Evolutionary conservation across 2,797 vertebrate genomes (phyloP).

Genomic region (Sebastes hubbsi): DNA sequence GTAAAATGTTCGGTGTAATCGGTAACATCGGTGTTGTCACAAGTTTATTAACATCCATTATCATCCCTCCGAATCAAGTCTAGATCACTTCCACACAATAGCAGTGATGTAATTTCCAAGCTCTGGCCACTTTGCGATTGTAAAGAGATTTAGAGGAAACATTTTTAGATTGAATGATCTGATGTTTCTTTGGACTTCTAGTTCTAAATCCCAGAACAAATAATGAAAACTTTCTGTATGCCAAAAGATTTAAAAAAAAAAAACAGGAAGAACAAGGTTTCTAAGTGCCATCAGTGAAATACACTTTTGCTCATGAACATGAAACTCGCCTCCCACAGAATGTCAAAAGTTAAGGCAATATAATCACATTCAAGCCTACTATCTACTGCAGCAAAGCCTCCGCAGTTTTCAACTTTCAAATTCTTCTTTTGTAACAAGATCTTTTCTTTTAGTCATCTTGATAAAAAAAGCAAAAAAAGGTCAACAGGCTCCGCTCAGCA

Average conservation of each 20-base stretch:
- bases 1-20: too few relatives aligned
- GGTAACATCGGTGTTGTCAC: too few relatives aligned
- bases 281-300: not conserved
- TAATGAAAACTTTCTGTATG: not conserved
- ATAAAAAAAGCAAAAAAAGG: not conserved
- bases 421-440: not conserved
- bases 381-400: not conserved
- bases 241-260: not conserved
- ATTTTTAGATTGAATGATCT: too few relatives aligned
- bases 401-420: not conserved
- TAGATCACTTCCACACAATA: accelerated
- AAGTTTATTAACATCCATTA: too few relatives aligned
- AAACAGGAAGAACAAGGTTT: not conserved
- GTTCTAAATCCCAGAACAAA: not conserved
- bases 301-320: not conserved
- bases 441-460: not conserved
- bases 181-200: not conserved
- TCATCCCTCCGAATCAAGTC: too few relatives aligned
- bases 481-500: not conserved
- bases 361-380: not conserved
- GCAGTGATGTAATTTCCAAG: not conserved
- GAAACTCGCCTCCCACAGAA: not conserved
- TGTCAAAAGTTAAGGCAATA: not conserved
- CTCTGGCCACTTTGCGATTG: not conserved
- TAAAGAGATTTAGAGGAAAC: too few relatives aligned